Evolutionary conservation across 2,113 vertebrate species (phyloP), one percentile per base, ranked within the genome.

Genomic region (Morphnarchus princeps): DNA sequence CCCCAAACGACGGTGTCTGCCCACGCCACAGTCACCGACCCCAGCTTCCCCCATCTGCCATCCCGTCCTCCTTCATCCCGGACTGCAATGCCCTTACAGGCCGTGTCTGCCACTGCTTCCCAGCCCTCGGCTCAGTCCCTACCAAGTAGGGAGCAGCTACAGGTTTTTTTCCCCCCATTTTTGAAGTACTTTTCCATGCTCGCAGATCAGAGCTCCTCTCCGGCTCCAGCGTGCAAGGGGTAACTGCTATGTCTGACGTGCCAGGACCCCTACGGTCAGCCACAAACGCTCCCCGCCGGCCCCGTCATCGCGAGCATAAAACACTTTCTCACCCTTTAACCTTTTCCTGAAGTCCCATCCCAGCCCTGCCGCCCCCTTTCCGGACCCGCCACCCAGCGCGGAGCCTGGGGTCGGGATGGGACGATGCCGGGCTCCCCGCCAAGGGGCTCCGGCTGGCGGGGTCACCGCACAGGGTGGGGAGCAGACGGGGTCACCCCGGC

Each of bases 31-130:
- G 63, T 10, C 50, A 20, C 69, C 4, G 5, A 4, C 4, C 10
- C 32, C 81, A 22, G n/a, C 55, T 45, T 58, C 52, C 26, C 36
- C 14, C 21, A 0, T 17, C 31, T 32, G 73, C 65, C 4, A 0
- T 32, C 55, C 34, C 2, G 8, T 31, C 26, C 42, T 38, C 67
- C 74, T 70, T n/a, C 1, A 0, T 7, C n/a, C 25, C 3, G 2
- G 11, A 15, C 65, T 10, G 43, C 0, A 2, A 3, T 42, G 90
- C 11, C 77, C 43, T 2, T 15, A 4, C 0, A 2, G 52, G 14
- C 13, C 28, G 22, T 2, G 5, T 10, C 55, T 43, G 42, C 2
- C 2, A 13, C 22, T 4, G 1, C 36, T 28, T 47, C 52, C 9
- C 31, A 54, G 42, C 61, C 22, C 62, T 24, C 4, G 0, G 42